Evolutionary conservation across 2,797 vertebrate species (phyloP), one percentile per base, ranked within the genome.

Genomic region (Coendou prehensilis): DNA sequence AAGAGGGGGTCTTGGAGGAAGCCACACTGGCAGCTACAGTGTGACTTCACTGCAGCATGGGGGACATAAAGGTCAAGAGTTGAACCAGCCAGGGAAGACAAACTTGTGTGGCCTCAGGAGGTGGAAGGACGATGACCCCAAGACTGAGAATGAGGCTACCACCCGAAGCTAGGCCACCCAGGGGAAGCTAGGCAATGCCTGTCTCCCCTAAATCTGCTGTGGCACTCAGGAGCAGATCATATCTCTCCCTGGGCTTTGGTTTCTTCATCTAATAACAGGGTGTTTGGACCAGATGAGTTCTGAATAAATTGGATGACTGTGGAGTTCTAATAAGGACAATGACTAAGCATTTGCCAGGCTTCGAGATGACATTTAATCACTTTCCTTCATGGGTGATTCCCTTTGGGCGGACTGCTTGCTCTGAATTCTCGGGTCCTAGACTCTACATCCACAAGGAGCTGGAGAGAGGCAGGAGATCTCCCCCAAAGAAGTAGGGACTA

Each of bases 311-410:
- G 80, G 50, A 28, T 64, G 61, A 63, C 23, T 88, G 80, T n/a
- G 26, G 84, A 94, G 95, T 91, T 97, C 91, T 95, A 83, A 63
- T 78, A n/a, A 91, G 96, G 94, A 94, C 85, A 73, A 47, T 96
- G 95, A 97, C 95, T 94, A 85, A 91, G 93, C 95, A 96, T 92
- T 80, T 83, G 9, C 54, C 50, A 64, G 45, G 37, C 47, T 79
- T 56, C 30, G n/a, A 85, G 54, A 52, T 78, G 75, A 30, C 67
- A 59, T 23, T 93, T 79, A 89, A 79, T 91, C 84, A 37, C 80
- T 81, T 71, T 75, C 79, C 87, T 41, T 92, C 67, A 75, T 30
- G 61, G 37, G 10, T 86, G 33, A 64, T 69, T 95, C 41, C 69
- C 67, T 90, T 67, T 67, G 75, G 20, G n/a, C 69, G 78, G 37